These are phyloP conservation scores for Mesaphorura yosii DNA, from an alignment of 1,140 invertebrate genomes.

Conservation along the genomic window DNA sequence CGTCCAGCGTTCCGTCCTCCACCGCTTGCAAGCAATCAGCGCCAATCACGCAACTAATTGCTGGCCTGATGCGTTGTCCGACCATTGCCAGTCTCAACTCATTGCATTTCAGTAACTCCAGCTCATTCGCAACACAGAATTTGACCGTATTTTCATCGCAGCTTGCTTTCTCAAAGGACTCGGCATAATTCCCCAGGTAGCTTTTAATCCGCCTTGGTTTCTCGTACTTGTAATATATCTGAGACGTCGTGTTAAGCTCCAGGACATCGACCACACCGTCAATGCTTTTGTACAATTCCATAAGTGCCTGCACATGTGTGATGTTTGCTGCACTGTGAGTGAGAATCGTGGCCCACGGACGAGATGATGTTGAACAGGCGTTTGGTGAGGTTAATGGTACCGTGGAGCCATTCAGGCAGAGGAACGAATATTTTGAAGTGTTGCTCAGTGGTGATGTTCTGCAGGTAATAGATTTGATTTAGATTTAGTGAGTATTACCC, in stretches of 20 bases:
- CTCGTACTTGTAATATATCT: too few relatives aligned
- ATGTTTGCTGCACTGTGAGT: neutral
- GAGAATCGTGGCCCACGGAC: slow-evolving; percentile 28
- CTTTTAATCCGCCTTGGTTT: too few relatives aligned
- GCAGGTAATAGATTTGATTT: neutral
- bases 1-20: too few relatives aligned
- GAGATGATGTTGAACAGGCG: slow-evolving; percentile 26
- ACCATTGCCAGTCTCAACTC: slow-evolving; percentile 8
- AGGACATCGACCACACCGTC: too few relatives aligned
- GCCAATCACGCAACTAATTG: slow-evolving; percentile 27
- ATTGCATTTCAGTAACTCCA: slow-evolving; percentile 26
- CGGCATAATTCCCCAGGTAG: slow-evolving; percentile 30
- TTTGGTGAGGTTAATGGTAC: slow-evolving; percentile 34
- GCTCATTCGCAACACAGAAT: slow-evolving; percentile 24
- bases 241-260: too few relatives aligned
- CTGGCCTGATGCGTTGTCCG: slow-evolving; percentile 25
- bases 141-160: slow-evolving; percentile 20
- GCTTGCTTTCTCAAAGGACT: slow-evolving; percentile 27
- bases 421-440: slow-evolving; percentile 42
- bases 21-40: too few relatives aligned
- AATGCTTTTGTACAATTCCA: too few relatives aligned
- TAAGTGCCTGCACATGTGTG: too few relatives aligned
- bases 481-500: neutral
- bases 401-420: slow-evolving; percentile 56
- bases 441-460: neutral